Evolutionary conservation across 2,888 invertebrate species (phyloP), one percentile per base, ranked within the genome.

Genomic region (Watsonalla cultraria): DNA sequence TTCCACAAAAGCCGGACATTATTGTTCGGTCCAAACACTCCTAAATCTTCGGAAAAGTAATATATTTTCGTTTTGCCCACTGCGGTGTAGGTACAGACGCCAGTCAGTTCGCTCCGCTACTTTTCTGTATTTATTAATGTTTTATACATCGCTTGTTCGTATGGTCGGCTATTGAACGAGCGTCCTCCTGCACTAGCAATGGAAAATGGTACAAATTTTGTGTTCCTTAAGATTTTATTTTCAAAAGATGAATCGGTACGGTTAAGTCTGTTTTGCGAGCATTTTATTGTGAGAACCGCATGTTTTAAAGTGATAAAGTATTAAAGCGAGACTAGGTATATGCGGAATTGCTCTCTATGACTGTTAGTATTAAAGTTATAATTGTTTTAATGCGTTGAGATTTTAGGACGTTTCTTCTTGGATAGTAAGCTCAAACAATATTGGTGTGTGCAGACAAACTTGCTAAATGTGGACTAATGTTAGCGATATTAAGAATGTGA

Each of bases 11-110:
- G 91, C 91, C 82, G 91, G 91, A 91, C 91, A 91, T 91, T 91
- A 91, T 91, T 91, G 91, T 91, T 90, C 90, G 91, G 91, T 91
- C 91, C 90, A 90, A 91, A 90, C 90, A 90, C 90, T 89, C 90
- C 82, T 91, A 91, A 91, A 91, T 91, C 91, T 91, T 90, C 86
- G 87, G 86, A 86, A 89, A 86, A 91, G 91, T 89, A 90, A 91
- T 91, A 91, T 91, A 91, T 91, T 89, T 91, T 91, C 91, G 90
- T 91, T 91, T 91, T 91, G 88, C 86, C 84, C 89, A 85, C 81
- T 86, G 89, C 82, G 88, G 90, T 86, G 83, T 77, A 64, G 60
- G 46, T 51, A 65, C 64, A 82, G 79, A 82, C 76, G 79, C 76
- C 79, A 81, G 83, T 81, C 82, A 82, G 78, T 79, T 73, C 70